phyloP scores from a whole-genome alignment of 2,113 vertebrate genomes.

The Nothocercus julius region DNA sequence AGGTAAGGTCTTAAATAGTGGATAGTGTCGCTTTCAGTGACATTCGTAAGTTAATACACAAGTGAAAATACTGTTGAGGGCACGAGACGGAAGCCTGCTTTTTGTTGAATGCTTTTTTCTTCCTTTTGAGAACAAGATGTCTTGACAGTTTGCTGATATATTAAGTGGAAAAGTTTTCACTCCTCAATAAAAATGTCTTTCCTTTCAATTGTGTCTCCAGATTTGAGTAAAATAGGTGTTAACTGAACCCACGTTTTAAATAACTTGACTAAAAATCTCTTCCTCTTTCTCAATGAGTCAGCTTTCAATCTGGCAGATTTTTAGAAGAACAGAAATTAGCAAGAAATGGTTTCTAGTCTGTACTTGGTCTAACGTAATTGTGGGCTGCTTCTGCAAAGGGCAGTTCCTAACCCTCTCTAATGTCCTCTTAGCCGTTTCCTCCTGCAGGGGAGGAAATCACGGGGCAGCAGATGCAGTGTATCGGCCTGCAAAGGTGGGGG shows the following conservation, averaged over 20 bases:
- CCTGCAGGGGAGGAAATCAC: accelerated
- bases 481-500: accelerated
- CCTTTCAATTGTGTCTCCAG: neutral
- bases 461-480: accelerated
- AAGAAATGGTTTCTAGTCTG: neutral
- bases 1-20: neutral
- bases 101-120: neutral
- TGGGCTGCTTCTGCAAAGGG: neutral
- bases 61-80: neutral
- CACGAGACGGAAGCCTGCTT: neutral
- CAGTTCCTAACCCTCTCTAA: neutral
- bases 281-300: conserved; percentile 54
- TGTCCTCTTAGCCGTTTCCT: neutral
- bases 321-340: neutral
- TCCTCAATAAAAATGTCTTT: conserved; percentile 23
- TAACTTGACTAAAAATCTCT: neutral
- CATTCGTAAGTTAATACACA: neutral
- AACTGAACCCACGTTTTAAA: conserved; percentile 33
- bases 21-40: neutral
- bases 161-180: neutral
- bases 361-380: neutral
- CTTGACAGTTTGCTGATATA: neutral
- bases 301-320: conserved; percentile 13
- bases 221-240: neutral
- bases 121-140: neutral